These are phyloP conservation scores for Tragelaphus eurycerus DNA, from an alignment of 2,797 vertebrate genomes.

Conservation along the genomic window DNA sequence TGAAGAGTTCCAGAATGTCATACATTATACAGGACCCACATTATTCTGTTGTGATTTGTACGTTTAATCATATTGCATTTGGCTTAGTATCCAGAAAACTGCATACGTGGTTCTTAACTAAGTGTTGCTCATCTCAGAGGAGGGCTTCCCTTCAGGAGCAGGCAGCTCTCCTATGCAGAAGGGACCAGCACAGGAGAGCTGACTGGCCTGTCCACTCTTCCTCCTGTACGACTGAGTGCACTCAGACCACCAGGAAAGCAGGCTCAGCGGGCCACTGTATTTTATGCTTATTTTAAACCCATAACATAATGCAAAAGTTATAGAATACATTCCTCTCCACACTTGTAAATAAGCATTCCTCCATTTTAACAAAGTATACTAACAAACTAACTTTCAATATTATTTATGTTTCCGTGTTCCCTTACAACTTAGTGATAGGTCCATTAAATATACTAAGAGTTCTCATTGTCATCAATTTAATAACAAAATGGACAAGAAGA, in stretches of 20 bases:
- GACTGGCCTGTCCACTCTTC: neutral
- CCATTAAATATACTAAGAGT: neutral
- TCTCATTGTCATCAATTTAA: neutral
- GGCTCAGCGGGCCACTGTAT: neutral
- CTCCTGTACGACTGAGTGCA: neutral
- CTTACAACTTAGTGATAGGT: neutral
- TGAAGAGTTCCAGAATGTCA: neutral
- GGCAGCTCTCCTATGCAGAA: neutral
- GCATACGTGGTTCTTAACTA: neutral
- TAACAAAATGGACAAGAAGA: neutral
- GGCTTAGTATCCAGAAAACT: conserved; percentile 11
- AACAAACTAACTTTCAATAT: neutral
- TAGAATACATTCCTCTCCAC: neutral
- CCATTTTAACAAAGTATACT: neutral
- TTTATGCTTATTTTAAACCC: neutral
- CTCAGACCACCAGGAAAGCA: neutral
- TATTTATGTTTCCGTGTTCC: neutral
- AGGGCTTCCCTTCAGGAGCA: neutral
- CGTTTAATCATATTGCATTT: neutral
- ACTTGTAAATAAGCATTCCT: neutral
- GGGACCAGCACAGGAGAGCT: neutral
- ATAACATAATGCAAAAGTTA: neutral
- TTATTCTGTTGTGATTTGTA: neutral
- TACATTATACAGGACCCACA: neutral
- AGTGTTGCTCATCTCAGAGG: neutral